Base-by-base conservation (phyloP, 2,888 invertebrate genomes). In the Mesorhabditis spiculigera region DNA sequence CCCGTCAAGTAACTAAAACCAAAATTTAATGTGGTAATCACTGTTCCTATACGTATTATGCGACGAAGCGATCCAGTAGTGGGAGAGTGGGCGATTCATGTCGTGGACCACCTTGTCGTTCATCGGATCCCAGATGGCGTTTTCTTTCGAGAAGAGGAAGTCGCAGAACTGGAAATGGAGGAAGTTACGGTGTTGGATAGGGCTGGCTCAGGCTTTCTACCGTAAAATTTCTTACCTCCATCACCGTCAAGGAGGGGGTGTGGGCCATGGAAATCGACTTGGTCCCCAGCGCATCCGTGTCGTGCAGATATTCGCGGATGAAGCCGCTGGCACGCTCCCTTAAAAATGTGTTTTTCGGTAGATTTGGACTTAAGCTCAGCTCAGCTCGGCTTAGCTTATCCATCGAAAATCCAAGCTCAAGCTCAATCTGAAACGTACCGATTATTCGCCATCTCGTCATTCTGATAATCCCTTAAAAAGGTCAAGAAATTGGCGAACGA, bases 1-100 rank as follows among this genome's bases (percentile, higher is more conserved):
- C 98, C 98, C 44, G 94, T 97, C 75, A 97, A 88, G 88, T 97
- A 94, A 73, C 93, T 93, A 87, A 67, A 81, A 69, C 4, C 43
- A 45, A 28, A 13, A 13, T 16, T 16, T 43, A 5, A 45, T 10
- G 42, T 8, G 1, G 41, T 68, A 10, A 10, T 43, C 44, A 58
- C 3, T 16, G 41, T n/a, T n/a, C n/a, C 58, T 74, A 63, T 58
- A 81, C 77, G 83, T 83, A 71, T 83, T 83, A 68, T 83, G 83
- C 65, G 79, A 79, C 50, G 80, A 79, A 3, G 81, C 81, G 67
- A 83, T 82, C 80, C 80, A 83, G 69, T 83, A 83, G 68, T 81
- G 78, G 0, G 76, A 76, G 43, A 83, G 69, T 4, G 83, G 82
- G 41, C 74, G 71, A 16, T 74, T 76, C 83, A 83, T 83, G 63